A percentile compares a stretch with the other conserved stretches of the same genome.
Conservation (phyloP, 2,113 vertebrate species). For the Nerophis lumbriciformis region DNA sequence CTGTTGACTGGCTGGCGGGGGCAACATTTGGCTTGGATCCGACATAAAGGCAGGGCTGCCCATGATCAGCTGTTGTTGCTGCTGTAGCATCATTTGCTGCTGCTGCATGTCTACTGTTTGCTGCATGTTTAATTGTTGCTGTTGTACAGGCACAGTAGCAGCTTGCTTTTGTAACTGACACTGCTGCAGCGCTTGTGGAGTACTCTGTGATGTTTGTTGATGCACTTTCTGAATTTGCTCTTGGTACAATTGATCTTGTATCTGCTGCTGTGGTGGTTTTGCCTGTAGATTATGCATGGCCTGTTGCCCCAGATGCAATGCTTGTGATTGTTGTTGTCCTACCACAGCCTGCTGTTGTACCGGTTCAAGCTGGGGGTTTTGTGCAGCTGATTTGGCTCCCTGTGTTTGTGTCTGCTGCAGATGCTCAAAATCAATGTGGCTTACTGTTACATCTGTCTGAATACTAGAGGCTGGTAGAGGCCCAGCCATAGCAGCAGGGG, state of each 20-base stretch:
- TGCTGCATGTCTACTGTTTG: conserved; percentile 50
- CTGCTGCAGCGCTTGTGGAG: conserved; percentile 46
- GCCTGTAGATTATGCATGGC: conserved; percentile 25
- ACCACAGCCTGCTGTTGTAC: conserved; percentile 36
- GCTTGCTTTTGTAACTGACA: conserved; percentile 38
- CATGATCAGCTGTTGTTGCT: conserved; percentile 45
- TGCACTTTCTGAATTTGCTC: conserved; percentile 49
- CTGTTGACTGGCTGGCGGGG: conserved; percentile 46
- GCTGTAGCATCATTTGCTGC: conserved; percentile 46
- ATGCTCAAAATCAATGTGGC: conserved; percentile 34
- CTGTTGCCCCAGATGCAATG: conserved; percentile 39
- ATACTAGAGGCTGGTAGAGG: conserved; percentile 18
- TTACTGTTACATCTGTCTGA: conserved; percentile 24
- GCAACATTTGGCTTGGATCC: conserved; percentile 44
- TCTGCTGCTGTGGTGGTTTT: conserved; percentile 27
- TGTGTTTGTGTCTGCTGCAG: conserved; percentile 36
- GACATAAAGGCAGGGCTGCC: conserved; percentile 25
- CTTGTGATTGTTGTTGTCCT: conserved; percentile 26
- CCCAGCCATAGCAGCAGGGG: conserved; percentile 21
- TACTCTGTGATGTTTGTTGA: conserved; percentile 30
- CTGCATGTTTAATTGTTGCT: conserved; percentile 47
- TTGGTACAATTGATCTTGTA: conserved; percentile 36
- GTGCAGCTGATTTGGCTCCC: conserved; percentile 11
- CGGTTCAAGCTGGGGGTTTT: conserved; percentile 39
- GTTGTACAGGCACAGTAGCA: conserved; percentile 34